Percentiles rank a stretch among this genome's conserved stretches.
Evolutionary conservation across 1,140 invertebrate species (phyloP).

Genomic region (Ridgeia piscesae): DNA sequence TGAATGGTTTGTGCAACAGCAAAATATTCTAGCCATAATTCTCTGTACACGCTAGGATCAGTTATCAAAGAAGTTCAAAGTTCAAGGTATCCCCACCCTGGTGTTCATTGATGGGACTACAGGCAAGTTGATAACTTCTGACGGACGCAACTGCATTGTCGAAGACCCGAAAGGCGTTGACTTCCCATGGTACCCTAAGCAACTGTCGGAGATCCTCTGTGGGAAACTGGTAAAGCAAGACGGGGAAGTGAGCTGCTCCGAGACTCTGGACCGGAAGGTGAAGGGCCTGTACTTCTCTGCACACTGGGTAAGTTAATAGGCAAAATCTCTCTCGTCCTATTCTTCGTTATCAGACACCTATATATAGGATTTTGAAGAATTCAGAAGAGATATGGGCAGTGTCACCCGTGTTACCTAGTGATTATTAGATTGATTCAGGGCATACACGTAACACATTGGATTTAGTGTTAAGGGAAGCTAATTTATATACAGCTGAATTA

Average conservation of each 20-base stretch:
- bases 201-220: conserved; percentile 61
- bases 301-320: conserved; percentile 69
- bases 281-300: conserved; percentile 80
- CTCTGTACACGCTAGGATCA: conserved; percentile 40
- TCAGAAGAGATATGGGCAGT: no score
- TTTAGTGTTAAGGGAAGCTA: no score
- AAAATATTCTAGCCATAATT: not conserved
- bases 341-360: no score
- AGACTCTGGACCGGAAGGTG: conserved; percentile 62
- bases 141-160: conserved; percentile 69
- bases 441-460: no score
- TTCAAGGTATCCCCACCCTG: conserved; percentile 59
- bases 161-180: conserved; percentile 67
- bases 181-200: conserved; percentile 72
- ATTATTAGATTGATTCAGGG: no score
- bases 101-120: conserved; percentile 69
- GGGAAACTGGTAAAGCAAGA: conserved; percentile 66
- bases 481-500: no score
- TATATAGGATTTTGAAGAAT: no score
- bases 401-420: no score
- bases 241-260: conserved; percentile 53
- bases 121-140: conserved; percentile 66
- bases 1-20: no score
- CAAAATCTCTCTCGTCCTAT: not conserved
- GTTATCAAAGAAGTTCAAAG: conserved; percentile 48